Percentiles rank a stretch among this genome's conserved stretches.
Conservation (phyloP, 2,797 vertebrate genomes). For the Acridotheres tristis region DNA sequence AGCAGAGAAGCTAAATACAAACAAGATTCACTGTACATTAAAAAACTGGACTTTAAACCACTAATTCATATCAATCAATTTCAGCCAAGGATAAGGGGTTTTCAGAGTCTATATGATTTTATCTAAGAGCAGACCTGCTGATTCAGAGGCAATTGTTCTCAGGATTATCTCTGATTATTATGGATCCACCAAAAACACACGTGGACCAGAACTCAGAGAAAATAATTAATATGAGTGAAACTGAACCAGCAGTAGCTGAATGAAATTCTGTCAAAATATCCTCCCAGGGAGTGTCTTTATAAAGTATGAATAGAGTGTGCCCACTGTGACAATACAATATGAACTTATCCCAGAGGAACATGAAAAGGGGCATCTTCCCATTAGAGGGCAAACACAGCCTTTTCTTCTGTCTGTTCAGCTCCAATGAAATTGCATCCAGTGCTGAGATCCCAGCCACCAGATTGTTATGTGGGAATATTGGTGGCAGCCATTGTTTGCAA, state of each 20-base stretch:
- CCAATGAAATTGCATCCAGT: not conserved
- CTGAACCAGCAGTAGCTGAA: slow-evolving; percentile 18
- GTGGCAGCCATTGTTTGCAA: not conserved
- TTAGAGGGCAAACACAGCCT: not conserved
- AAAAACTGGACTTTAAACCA: not conserved
- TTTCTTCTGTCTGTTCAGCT: slow-evolving; percentile 2
- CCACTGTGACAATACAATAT: slow-evolving; percentile 28
- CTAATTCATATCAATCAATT: not conserved
- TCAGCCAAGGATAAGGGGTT: not conserved
- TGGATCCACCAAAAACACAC: not conserved
- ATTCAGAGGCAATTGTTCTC: slow-evolving; percentile 35
- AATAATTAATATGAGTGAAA: not conserved
- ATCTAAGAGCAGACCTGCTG: not conserved
- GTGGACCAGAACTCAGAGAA: slow-evolving; percentile 28
- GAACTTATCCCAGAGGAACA: slow-evolving; percentile 28
- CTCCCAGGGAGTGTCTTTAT: slow-evolving; percentile 58
- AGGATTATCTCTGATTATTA: slow-evolving; percentile 17
- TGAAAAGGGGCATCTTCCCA: not conserved
- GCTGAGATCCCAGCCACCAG: not conserved
- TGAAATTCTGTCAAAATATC: slow-evolving; percentile 51
- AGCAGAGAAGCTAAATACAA: not conserved
- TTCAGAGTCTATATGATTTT: not conserved
- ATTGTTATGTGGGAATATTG: not conserved
- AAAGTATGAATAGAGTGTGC: slow-evolving; percentile 59
- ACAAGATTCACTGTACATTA: not conserved